Conservation (phyloP, 1,140 invertebrate species). For the Cydia amplana region DNA sequence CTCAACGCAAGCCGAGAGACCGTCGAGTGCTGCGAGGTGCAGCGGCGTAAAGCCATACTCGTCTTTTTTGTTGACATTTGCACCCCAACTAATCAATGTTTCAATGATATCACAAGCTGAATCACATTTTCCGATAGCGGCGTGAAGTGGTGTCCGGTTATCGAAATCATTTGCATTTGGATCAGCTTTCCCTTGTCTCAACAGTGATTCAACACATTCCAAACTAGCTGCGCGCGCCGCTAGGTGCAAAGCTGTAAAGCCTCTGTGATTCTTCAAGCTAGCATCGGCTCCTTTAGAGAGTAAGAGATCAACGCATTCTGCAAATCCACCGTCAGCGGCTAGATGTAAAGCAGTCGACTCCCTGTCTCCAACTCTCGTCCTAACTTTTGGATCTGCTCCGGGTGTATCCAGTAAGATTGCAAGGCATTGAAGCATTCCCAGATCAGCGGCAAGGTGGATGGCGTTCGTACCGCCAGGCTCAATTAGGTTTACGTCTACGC, state of each 20-base stretch:
- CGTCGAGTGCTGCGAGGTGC: slow-evolving; percentile 92
- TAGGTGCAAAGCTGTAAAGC: slow-evolving; percentile 88
- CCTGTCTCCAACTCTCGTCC: slow-evolving; percentile 83
- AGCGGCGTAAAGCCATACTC: slow-evolving; percentile 94
- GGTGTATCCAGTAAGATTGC: slow-evolving; percentile 84
- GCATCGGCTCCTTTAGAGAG: slow-evolving; percentile 86
- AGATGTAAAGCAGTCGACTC: slow-evolving; percentile 89
- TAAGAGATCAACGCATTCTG: slow-evolving; percentile 86
- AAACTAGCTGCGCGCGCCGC: slow-evolving; percentile 87
- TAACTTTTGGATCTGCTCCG: slow-evolving; percentile 81
- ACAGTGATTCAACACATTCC: slow-evolving; percentile 87
- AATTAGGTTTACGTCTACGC: slow-evolving; percentile 83
- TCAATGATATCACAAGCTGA: slow-evolving; percentile 88
- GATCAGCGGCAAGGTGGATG: slow-evolving; percentile 87
- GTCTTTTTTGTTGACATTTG: slow-evolving; percentile 91
- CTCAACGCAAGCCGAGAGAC: slow-evolving; percentile 90
- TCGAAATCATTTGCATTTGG: slow-evolving; percentile 89
- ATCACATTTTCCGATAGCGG: slow-evolving; percentile 87
- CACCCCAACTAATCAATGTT: slow-evolving; percentile 86
- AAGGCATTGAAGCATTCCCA: slow-evolving; percentile 85
- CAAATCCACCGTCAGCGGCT: slow-evolving; percentile 88
- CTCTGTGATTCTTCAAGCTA: slow-evolving; percentile 85
- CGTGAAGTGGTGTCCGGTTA: slow-evolving; percentile 87
- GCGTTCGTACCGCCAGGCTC: slow-evolving; percentile 87
- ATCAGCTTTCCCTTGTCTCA: slow-evolving; percentile 86